Base-by-base conservation (phyloP, 2,888 invertebrate genomes). In the Drosophila mercatorum region DNA sequence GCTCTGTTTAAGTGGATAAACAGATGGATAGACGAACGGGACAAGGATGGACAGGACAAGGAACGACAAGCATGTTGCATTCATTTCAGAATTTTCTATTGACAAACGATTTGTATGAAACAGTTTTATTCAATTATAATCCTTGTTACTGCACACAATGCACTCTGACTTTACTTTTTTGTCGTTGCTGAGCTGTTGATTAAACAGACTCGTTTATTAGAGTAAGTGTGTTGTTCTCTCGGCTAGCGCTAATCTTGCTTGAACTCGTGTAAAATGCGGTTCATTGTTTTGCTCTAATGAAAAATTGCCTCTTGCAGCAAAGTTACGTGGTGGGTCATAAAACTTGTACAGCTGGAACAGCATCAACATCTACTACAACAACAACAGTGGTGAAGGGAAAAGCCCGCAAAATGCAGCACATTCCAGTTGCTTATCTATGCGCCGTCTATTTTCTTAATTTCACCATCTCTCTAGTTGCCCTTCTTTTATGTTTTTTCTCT, bases 391-490 rank as follows among this genome's bases (percentile, higher is more conserved):
- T 38, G 67, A 51, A 44, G 38, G 17, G 51, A 68, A 53, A 72
- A 56, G 28, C 49, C 63, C 66, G 56, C 73, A 81, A 77, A 80
- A 70, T 74, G 71, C 61, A 71, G 68, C 66, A 77, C 76, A 82
- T 73, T 84, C 88, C 85, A 88, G 72, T 88, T 74, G 73, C 75
- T 88, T 85, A 84, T 88, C 83, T 83, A 69, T 74, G 75, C 62
- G 73, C 64, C 61, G 75, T 82, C 72, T 73, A 72, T 85, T 83
- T 75, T 77, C 81, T 87, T 86, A 80, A 83, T 80, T 86, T 83
- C 49, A 31, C 53, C 63, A 79, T 55, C 63, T 69, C 65, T 26
- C 57, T 63, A 41, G 34, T 40, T 61, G 47, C 17, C 52, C 28
- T 56, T 22, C 17, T 43, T 47, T 72, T 40, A 36, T 38, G 22